Evolutionary conservation across 2,888 invertebrate species (phyloP).

Genomic region (Polyommatus icarus): DNA sequence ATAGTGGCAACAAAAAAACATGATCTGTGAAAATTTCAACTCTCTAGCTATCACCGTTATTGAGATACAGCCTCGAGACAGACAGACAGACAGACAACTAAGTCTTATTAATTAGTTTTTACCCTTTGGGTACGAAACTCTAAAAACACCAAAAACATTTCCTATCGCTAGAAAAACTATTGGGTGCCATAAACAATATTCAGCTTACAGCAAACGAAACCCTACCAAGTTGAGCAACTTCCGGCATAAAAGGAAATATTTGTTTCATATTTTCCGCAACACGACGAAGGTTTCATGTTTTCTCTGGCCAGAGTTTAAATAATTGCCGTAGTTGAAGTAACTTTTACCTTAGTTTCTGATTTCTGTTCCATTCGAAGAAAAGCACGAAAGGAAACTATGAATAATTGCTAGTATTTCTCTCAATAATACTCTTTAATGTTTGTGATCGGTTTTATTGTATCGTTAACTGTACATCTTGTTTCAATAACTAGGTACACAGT

Average conservation of each 20-base stretch:
- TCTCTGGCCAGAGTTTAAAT: conserved; percentile 7
- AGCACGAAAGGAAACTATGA: not conserved
- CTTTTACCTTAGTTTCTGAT: not conserved
- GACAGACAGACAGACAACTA: no score
- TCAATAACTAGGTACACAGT: not conserved
- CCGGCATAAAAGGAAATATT: conserved; percentile 2
- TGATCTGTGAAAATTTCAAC: no score
- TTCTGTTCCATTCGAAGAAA: not conserved
- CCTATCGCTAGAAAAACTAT: not conserved
- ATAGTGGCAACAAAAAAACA: no score
- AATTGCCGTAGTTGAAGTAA: not conserved
- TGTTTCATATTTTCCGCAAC: conserved; percentile 6
- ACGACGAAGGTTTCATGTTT: not conserved
- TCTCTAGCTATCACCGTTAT: no score
- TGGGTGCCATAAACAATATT: not conserved
- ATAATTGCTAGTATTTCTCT: not conserved
- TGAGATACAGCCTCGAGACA: no score
- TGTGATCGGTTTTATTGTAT: not conserved
- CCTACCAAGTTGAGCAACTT: not conserved
- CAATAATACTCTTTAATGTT: not conserved
- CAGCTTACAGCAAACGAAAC: not conserved
- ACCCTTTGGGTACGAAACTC: no score
- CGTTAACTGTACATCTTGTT: not conserved
- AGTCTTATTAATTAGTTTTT: no score
- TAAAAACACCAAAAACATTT: no score